Percentiles rank a stretch among this genome's conserved stretches.
Evolutionary conservation across 2,888 invertebrate genomes (phyloP).

Genomic region (Brachycybe producta): DNA sequence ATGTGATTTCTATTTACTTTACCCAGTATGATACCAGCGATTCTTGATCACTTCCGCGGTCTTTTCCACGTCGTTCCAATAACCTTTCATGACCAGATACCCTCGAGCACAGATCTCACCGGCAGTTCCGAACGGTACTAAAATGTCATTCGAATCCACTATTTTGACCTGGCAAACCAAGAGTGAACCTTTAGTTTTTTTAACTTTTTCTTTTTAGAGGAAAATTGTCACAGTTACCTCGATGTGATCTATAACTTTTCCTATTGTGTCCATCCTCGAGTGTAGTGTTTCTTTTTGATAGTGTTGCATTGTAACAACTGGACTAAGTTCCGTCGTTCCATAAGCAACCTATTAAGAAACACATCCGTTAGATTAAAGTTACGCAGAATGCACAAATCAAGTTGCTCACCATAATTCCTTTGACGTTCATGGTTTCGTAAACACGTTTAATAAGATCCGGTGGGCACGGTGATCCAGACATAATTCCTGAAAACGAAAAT

Average conservation of each 20-base stretch:
- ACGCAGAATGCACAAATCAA: neutral
- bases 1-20: neutral
- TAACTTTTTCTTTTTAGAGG: too few species aligned
- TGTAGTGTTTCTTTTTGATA: neutral
- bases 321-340: constrained; percentile 4
- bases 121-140: constrained; percentile 54
- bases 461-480: constrained; percentile 5
- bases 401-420: constrained; percentile 6
- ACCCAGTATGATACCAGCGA: constrained; percentile 40
- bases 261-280: neutral
- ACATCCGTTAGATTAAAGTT: neutral
- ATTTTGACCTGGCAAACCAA: constrained; percentile 12
- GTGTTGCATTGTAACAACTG: neutral
- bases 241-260: constrained; percentile 1
- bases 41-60: constrained; percentile 54
- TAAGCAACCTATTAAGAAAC: neutral
- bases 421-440: neutral
- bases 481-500: neutral
- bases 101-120: constrained; percentile 66
- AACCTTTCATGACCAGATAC: constrained; percentile 62
- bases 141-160: constrained; percentile 24
- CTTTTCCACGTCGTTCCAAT: constrained; percentile 64
- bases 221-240: neutral
- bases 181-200: too few species aligned
- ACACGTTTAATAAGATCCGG: constrained; percentile 1